Base-by-base conservation (phyloP, 2,888 invertebrate species). In the Tetheella fluctuosa region DNA sequence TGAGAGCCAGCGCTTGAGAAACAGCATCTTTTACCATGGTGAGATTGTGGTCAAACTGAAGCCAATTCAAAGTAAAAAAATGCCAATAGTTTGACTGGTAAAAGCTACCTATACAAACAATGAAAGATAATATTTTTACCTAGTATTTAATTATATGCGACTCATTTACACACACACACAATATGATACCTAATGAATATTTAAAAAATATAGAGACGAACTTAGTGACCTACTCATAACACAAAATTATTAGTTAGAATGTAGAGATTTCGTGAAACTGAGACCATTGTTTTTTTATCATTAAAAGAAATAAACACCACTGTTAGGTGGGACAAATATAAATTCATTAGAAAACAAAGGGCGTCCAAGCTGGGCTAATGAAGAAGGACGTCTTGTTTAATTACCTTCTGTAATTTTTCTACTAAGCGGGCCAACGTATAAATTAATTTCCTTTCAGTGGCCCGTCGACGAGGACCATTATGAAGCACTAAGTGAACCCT, bases 361-460 rank as follows among this genome's bases (percentile, higher is more conserved):
- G 81, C 85, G 83, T 79, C 84, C 80, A 77, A 81, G 81, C 83
- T 71, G 67, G 60, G 74, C 81, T 90, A 91, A 91, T 88, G 86
- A 91, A 89, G 90, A 91, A 86, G 80, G 91, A 90, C 88, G 88
- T 86, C 84, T 84, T 82, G 83, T 90, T 81, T 90, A 90, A 90
- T 92, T 91, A 90, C 86, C 87, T 88, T 87, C 89, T 86, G 84
- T 88, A 90, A 86, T 91, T 90, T 91, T 91, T 91, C 79, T 83
- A 78, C 83, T 83, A 83, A 87, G 82, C 81, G 81, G 75, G 83
- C 77, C 79, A 79, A 80, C 81, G 84, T 86, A 86, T 88, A 89
- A 90, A 89, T 88, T 87, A 85, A 88, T 86, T 90, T 88, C 83
- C 81, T 80, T 86, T 80, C 84, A 83, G 82, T 82, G 66, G 79